Evolutionary conservation across 1,140 invertebrate genomes (phyloP), one percentile per base, ranked within the genome.

Genomic region (Hylaeus anthracinus): DNA sequence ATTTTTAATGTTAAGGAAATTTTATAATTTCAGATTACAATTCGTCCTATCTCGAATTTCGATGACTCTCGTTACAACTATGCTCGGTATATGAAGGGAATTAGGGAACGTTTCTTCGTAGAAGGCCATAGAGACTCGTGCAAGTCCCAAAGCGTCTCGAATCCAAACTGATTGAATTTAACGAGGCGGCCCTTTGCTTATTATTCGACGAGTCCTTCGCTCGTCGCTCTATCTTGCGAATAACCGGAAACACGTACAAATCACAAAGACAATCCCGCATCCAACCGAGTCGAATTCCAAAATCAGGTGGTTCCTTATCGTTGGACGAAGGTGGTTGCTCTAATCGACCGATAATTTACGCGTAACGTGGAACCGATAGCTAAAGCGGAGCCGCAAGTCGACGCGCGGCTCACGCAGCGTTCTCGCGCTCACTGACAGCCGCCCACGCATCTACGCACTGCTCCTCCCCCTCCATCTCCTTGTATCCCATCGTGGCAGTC

Each of bases 371-470:
- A 37, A 71, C 37, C 51, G 14, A n/a, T 73, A 51, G 10, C 55
- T 41, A 65, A 26, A 74, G 63, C 75, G 39, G 61, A 83, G 71
- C 84, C 56, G 69, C 79, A 78, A 86, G 61, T 58, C 58, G 70
- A 67, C 81, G 26, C 75, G 75, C 67, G 61, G 63, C 81, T 81
- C 78, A 85, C 79, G 73, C 79, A 86, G 75, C 77, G 83, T 86
- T 88, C 86, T 82, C 82, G 76, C 60, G 73, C 77, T 84, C 80
- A 85, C 86, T 86, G 85, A 86, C 85, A 84, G 67, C 73, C 86
- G 87, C 89, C 90, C 86, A 90, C 90, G 86, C 86, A 82, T 85
- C 73, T 85, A 56, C 78, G 66, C 74, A 75, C 79, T 86, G 69
- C 72, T 72, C 60, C 41, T 73, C 43, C 56, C 72, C 63, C 63